Evolutionary conservation across 2,113 vertebrate genomes (phyloP).

Genomic region (Cryptomyrus ogoouensis): DNA sequence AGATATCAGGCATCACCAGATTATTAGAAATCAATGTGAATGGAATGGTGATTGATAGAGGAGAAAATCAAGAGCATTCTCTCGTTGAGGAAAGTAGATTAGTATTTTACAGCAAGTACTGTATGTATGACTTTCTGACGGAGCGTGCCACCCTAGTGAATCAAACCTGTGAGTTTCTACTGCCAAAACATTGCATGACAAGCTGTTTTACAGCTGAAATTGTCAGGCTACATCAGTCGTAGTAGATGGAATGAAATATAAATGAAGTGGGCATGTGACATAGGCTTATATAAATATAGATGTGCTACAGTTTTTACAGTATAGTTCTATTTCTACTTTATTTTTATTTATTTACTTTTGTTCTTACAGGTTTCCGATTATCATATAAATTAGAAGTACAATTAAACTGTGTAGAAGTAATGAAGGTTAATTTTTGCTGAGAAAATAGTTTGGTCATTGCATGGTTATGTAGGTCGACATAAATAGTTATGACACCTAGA

Average conservation of each 20-base stretch:
- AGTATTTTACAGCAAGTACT: not conserved
- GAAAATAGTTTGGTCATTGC: not conserved
- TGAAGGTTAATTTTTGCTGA: not conserved
- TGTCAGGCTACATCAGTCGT: not conserved
- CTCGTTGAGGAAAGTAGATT: not conserved
- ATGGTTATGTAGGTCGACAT: not conserved
- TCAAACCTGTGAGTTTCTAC: not conserved
- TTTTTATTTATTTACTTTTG: not conserved
- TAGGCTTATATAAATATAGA: not conserved
- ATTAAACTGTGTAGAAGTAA: not conserved
- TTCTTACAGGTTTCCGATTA: not conserved
- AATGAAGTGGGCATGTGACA: not conserved
- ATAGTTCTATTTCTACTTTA: not conserved
- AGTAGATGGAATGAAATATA: slow-evolving; percentile 3
- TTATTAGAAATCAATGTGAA: not conserved
- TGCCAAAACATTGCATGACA: not conserved
- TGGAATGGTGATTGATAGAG: not conserved
- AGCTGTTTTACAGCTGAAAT: not conserved
- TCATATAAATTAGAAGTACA: not conserved
- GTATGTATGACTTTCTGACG: not conserved
- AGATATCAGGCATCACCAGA: not conserved
- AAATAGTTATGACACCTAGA: not conserved
- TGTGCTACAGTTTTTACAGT: not conserved
- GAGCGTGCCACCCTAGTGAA: not conserved
- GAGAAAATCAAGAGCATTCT: not conserved